A percentile compares a stretch with the other conserved stretches of the same genome.
These are phyloP conservation scores for Morelia viridis DNA, from an alignment of 2,797 vertebrate species.

Conservation along the genomic window DNA sequence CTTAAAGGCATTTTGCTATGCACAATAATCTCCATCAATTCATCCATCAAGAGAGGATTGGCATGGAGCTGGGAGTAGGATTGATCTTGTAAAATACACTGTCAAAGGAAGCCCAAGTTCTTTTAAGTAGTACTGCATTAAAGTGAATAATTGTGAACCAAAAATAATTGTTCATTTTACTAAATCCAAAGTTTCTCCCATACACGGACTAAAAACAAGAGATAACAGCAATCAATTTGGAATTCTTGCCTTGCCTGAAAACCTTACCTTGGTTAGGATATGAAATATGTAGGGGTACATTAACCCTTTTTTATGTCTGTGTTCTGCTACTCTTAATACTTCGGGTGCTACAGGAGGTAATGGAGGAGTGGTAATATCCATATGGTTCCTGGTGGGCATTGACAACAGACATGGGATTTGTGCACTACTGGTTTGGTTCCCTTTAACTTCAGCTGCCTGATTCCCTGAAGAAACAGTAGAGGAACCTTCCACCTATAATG, in stretches of 20 bases:
- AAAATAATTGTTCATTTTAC: not conserved
- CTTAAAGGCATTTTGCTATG: not conserved
- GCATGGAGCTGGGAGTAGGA: not conserved
- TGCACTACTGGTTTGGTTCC: constrained; percentile 77
- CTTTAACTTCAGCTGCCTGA: constrained; percentile 77
- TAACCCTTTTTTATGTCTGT: constrained; percentile 93
- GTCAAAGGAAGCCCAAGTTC: not conserved
- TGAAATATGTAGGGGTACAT: constrained; percentile 98
- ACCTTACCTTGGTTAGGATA: constrained; percentile 88
- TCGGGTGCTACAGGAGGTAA: constrained; percentile 89
- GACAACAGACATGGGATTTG: constrained; percentile 93
- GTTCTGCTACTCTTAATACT: constrained; percentile 93
- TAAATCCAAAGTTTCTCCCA: not conserved
- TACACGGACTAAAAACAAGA: not conserved
- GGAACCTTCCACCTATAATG: constrained; percentile 80
- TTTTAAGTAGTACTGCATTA: not conserved
- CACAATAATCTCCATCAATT: not conserved
- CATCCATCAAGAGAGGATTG: not conserved
- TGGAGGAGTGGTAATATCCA: constrained; percentile 95
- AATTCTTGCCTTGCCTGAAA: not conserved
- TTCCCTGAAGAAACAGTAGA: constrained; percentile 78
- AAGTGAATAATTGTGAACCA: not conserved
- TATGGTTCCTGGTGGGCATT: constrained; percentile 95
- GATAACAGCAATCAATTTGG: not conserved
- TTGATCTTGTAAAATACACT: not conserved